Percentiles rank a stretch among this genome's conserved stretches.
Evolutionary conservation across 1,140 invertebrate genomes (phyloP).

Genomic region (Bombyx mori): DNA sequence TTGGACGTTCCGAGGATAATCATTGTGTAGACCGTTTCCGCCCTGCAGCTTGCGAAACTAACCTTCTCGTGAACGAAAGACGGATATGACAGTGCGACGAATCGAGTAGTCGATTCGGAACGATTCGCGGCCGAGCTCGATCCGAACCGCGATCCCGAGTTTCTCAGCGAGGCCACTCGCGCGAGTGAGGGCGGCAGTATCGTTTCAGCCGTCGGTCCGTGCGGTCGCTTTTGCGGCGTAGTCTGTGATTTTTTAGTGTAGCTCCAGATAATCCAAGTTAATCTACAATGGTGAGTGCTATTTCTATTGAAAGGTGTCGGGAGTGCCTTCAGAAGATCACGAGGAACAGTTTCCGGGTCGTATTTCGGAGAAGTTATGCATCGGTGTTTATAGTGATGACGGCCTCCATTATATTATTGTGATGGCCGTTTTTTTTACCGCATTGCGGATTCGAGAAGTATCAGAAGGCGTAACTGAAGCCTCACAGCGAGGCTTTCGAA

Average conservation of each 20-base stretch:
- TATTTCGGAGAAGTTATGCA: slow-evolving; percentile 62
- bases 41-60: slow-evolving; percentile 29
- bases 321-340: slow-evolving; percentile 44
- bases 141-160: slow-evolving; percentile 59
- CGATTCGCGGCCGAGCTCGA: slow-evolving; percentile 55
- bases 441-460: slow-evolving; percentile 58
- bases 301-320: slow-evolving; percentile 54
- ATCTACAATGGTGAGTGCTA: slow-evolving; percentile 74
- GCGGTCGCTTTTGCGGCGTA: slow-evolving; percentile 68
- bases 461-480: slow-evolving; percentile 19
- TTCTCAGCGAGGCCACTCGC: slow-evolving; percentile 63
- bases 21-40: slow-evolving; percentile 38
- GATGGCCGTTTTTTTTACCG: slow-evolving; percentile 70
- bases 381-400: slow-evolving; percentile 70
- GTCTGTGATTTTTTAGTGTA: slow-evolving; percentile 71
- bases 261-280: slow-evolving; percentile 72
- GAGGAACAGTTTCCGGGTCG: slow-evolving; percentile 27
- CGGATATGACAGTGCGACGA: slow-evolving; percentile 58
- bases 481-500: not conserved
- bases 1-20: slow-evolving; percentile 47
- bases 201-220: slow-evolving; percentile 70
- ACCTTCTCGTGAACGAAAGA: slow-evolving; percentile 36
- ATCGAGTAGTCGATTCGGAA: slow-evolving; percentile 62
- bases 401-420: slow-evolving; percentile 71
- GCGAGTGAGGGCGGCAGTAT: slow-evolving; percentile 72